Conservation (phyloP, 2,888 invertebrate species). For the Cephalotes varians region DNA sequence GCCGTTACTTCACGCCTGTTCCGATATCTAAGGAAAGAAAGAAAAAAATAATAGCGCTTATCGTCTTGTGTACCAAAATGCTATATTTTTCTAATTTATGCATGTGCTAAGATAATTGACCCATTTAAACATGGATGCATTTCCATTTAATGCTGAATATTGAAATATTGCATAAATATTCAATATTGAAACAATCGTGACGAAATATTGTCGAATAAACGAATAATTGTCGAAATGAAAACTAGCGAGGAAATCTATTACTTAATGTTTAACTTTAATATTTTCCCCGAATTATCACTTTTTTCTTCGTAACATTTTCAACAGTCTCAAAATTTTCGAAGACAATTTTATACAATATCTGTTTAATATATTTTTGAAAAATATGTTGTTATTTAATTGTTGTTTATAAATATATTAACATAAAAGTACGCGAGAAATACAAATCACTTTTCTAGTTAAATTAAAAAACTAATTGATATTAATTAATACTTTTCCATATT, state of each 20-base stretch:
- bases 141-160: not conserved
- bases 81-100: slow-evolving; percentile 28
- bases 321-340: not conserved
- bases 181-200: not conserved
- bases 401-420: not conserved
- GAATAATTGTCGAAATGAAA: not conserved
- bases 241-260: not conserved
- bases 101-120: slow-evolving; percentile 14
- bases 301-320: not conserved
- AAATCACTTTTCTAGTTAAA: not conserved
- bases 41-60: not conserved
- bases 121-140: not conserved
- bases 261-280: not conserved
- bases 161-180: too few relatives aligned
- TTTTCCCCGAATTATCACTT: not conserved
- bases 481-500: not conserved
- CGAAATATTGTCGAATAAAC: too few relatives aligned
- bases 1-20: slow-evolving; percentile 43
- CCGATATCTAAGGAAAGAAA: not conserved
- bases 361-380: not conserved
- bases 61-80: slow-evolving; percentile 5
- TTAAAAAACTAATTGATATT: not conserved
- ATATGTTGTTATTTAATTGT: not conserved
- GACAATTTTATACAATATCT: not conserved
- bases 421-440: not conserved